These are phyloP conservation scores for Misgurnus anguillicaudatus DNA, from an alignment of 2,113 vertebrate species.

Conservation along the genomic window DNA sequence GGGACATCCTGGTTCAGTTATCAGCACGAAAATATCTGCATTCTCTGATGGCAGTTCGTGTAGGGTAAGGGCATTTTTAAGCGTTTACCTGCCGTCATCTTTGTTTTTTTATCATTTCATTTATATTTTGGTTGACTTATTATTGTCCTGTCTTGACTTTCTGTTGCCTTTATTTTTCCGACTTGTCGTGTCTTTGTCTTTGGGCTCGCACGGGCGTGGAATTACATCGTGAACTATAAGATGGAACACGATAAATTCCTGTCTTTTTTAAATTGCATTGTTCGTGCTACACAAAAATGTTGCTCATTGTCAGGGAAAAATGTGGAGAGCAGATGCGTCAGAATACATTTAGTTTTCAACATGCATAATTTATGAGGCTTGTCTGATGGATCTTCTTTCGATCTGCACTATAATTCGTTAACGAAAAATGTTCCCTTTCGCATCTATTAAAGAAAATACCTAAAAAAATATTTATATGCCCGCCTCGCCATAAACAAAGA, in stretches of 20 bases:
- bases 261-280: background rate
- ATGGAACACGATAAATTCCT: background rate
- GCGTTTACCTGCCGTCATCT: conserved; percentile 70
- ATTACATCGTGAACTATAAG: conserved; percentile 20
- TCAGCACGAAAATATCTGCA: conserved; percentile 92
- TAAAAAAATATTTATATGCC: background rate
- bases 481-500: background rate
- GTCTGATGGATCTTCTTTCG: conserved; percentile 11
- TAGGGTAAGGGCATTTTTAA: conserved; percentile 86
- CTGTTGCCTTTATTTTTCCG: conserved; percentile 16
- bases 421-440: conserved; percentile 14
- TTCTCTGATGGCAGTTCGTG: conserved; percentile 87
- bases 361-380: conserved; percentile 46
- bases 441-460: no score
- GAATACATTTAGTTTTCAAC: conserved; percentile 33
- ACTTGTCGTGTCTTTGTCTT: conserved; percentile 41
- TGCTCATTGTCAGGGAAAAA: conserved; percentile 6
- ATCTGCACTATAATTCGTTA: conserved; percentile 13
- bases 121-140: conserved; percentile 60
- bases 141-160: conserved; percentile 51
- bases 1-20: conserved; percentile 91
- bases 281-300: conserved; percentile 8
- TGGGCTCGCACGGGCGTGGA: conserved; percentile 38
- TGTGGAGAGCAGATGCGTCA: background rate
- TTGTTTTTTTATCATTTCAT: conserved; percentile 37